A percentile compares a stretch with the other conserved stretches of the same genome.
phyloP scores from a whole-genome alignment of 2,888 invertebrate species.

The Rapana venosa region DNA sequence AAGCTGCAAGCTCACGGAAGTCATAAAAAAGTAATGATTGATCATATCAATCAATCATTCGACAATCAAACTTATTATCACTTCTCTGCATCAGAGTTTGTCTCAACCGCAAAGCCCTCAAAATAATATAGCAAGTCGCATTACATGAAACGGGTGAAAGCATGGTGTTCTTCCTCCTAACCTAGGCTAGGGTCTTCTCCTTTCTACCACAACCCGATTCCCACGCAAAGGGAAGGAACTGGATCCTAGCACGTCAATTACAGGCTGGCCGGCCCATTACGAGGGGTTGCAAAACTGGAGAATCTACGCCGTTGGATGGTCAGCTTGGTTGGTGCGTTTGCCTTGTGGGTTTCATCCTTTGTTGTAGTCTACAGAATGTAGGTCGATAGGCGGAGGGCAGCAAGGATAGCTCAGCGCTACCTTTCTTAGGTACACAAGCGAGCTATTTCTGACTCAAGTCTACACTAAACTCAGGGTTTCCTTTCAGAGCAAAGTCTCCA shows the following conservation, averaged over 20 bases:
- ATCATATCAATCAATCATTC: too few species aligned
- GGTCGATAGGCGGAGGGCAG: neutral
- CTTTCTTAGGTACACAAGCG: neutral
- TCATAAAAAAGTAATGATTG: too few species aligned
- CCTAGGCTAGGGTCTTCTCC: neutral
- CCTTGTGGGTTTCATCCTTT: neutral
- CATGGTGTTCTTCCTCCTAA: too few species aligned
- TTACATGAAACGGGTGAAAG: too few species aligned
- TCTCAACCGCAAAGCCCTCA: too few species aligned
- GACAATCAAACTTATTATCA: too few species aligned
- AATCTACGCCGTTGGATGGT: neutral
- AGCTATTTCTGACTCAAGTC: neutral
- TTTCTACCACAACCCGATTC: slow-evolving; percentile 18
- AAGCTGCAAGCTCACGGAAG: too few species aligned
- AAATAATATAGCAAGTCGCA: too few species aligned
- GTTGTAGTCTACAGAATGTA: neutral
- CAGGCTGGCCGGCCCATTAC: slow-evolving; percentile 26
- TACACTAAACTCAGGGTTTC: too few species aligned
- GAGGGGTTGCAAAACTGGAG: slow-evolving; percentile 24
- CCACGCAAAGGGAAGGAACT: slow-evolving; percentile 29
- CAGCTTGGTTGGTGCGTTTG: neutral
- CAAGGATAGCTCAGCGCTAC: neutral
- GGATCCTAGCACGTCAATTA: neutral
- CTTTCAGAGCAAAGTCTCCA: too few species aligned
- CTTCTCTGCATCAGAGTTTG: too few species aligned